Base-by-base conservation (phyloP, 2,113 vertebrate genomes). In the Scalopus aquaticus region DNA sequence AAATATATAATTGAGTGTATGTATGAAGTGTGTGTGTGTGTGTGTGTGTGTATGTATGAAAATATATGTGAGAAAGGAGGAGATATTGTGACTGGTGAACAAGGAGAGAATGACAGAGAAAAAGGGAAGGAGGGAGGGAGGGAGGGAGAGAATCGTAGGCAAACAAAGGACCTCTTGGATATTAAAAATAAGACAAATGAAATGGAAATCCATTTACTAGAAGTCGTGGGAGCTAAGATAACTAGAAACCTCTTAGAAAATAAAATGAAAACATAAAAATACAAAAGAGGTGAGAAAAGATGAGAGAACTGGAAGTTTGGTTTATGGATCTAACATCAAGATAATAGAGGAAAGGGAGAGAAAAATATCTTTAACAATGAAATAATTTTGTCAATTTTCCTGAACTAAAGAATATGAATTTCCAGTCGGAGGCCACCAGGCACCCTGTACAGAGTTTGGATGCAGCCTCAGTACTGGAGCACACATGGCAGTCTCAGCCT, bases 211-310 rank as follows among this genome's bases (percentile, higher is more conserved):
- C 11, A 35, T 88, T 78, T 15, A 28, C 30, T 51, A 67, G 35
- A 84, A 56, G 35, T 79, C 35, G 69, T 74, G 24, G 42, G 83
- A 85, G 20, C 19, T 62, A 8, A n/a, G 42, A 19, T 67, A 49
- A n/a, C 62, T 20, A 60, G 9, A 74, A 64, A 62, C 76, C 13
- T 76, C 6, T 16, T 74, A 88, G 56, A 88, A 84, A 84, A 15
- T 81, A 73, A 87, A 78, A 35, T 58, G 72, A 77, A 70, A 93
- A 67, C 39, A 67, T 39, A 65, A 28, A 93, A 64, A 91, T 82
- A 54, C 19, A 65, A 42, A 78, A 11, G 30, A 22, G 16, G n/a
- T 72, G 32, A 60, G 26, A 87, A 58, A 80, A 87, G 69, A 4
- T 65, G 60, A 64, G 73, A 76, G 79, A 95, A 81, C 39, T n/a